phyloP scores from a whole-genome alignment of 2,888 invertebrate genomes.

The Ochropacha duplaris region DNA sequence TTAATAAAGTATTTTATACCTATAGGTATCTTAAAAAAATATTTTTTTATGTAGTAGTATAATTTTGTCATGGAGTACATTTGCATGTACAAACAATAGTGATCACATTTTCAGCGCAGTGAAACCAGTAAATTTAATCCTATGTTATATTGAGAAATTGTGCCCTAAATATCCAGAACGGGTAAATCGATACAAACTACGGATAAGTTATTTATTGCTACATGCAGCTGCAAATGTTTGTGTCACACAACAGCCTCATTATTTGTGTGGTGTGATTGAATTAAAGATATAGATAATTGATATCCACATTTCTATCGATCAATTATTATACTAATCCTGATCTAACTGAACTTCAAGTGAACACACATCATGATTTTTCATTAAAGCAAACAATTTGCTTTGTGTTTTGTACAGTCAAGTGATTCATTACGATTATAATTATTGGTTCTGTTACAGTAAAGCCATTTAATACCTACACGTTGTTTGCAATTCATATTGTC shows the following conservation, averaged over 20 bases:
- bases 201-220: slow-evolving; percentile 49
- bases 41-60: too few species aligned
- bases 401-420: slow-evolving; percentile 26
- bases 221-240: slow-evolving; percentile 47
- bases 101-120: background rate
- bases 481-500: slow-evolving; percentile 35
- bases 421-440: slow-evolving; percentile 33
- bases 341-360: slow-evolving; percentile 6
- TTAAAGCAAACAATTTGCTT: background rate
- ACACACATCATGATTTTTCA: background rate
- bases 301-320: slow-evolving; percentile 2
- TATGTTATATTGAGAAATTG: slow-evolving; percentile 22
- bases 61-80: background rate
- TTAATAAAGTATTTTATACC: too few species aligned
- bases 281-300: slow-evolving; percentile 3
- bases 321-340: background rate
- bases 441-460: slow-evolving; percentile 26
- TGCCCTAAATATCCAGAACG: slow-evolving; percentile 37
- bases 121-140: slow-evolving; percentile 1
- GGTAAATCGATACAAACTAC: slow-evolving; percentile 46
- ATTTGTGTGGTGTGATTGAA: slow-evolving; percentile 13
- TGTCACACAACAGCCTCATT: slow-evolving; percentile 35
- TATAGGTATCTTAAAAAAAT: too few species aligned
- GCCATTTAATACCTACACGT: slow-evolving; percentile 19
- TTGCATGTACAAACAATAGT: background rate